Base-by-base conservation (phyloP, 1,140 invertebrate genomes). In the Ericerus pela region DNA sequence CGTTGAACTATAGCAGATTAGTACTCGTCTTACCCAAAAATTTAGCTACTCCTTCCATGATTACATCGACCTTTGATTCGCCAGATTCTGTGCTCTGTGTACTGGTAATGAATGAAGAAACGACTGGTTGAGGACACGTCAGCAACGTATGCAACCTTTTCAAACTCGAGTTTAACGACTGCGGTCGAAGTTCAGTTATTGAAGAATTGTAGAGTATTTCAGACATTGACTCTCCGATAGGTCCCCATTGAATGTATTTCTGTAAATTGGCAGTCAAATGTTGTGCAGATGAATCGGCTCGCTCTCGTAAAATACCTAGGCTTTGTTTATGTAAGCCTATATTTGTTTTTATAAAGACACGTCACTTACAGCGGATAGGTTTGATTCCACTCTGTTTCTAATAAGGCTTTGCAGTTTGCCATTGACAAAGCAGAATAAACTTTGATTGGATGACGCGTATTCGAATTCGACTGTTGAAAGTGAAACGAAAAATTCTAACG, bases 201-300 rank as follows among this genome's bases (percentile, higher is more conserved):
- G 22, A 22, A 24, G 22, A 47, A 24, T 47, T 14, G 20, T 47
- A 47, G 11, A 47, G 26, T 24, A 47, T 14, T 47, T 47, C 20
- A 24, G 10, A 14, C 12, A 12, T 24, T 14, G 16, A 22, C 69
- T 98, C 94, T 60, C 91, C 93, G 64, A 98, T 89, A 30, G 91
- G 90, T 61, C 95, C 95, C 92, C 93, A 97, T 69, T 97, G 93
- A 60, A 98, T 89, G 16, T 92, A 88, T 14, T 93, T 47, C 63
- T 64, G 51, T 14, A 59, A 43, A 24, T n/a, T n/a, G n/a, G n/a
- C n/a, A n/a, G n/a, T n/a, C n/a, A n/a, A n/a, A n/a, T n/a, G n/a
- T n/a, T n/a, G n/a, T n/a, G n/a, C n/a, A n/a, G n/a, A n/a, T n/a
- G n/a, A n/a, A n/a, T n/a, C n/a, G n/a, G n/a, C n/a, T n/a, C n/a